Evolutionary conservation across 2,113 vertebrate genomes (phyloP).

Genomic region (Alligator mississippiensis): DNA sequence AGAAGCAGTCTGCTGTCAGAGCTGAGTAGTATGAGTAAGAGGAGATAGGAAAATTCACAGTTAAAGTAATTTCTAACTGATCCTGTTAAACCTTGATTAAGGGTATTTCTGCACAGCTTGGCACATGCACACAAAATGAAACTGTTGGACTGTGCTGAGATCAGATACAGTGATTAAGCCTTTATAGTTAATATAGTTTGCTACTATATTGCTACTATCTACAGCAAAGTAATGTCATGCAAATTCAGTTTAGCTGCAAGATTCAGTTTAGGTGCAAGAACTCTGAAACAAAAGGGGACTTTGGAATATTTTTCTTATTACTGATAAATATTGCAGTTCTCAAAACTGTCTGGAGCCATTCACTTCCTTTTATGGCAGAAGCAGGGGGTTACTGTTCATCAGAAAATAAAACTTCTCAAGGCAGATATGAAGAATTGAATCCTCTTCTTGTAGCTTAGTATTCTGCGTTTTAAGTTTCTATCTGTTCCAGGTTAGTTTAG

Average conservation of each 20-base stretch:
- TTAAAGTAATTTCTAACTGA: conserved; percentile 55
- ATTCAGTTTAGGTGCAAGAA: conserved; percentile 54
- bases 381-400: conserved; percentile 26
- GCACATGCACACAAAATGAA: conserved; percentile 50
- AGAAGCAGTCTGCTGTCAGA: conserved; percentile 31
- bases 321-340: background rate
- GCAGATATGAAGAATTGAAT: conserved; percentile 44
- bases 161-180: conserved; percentile 56
- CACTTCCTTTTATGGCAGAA: conserved; percentile 1
- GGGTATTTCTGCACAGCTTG: conserved; percentile 42
- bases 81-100: conserved; percentile 62
- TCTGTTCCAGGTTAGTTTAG: conserved; percentile 65
- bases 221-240: conserved; percentile 62
- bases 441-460: conserved; percentile 17
- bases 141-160: conserved; percentile 45
- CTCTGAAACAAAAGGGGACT: conserved; percentile 10
- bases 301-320: background rate
- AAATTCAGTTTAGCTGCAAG: conserved; percentile 55
- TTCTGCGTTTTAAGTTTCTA: conserved; percentile 28
- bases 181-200: conserved; percentile 39
- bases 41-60: conserved; percentile 58
- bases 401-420: conserved; percentile 52
- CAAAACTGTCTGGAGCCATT: background rate
- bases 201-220: conserved; percentile 56
- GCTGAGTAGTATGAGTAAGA: conserved; percentile 41